Evolutionary conservation across 2,797 vertebrate species (phyloP), one percentile per base, ranked within the genome.

Genomic region (Rhinella marina): DNA sequence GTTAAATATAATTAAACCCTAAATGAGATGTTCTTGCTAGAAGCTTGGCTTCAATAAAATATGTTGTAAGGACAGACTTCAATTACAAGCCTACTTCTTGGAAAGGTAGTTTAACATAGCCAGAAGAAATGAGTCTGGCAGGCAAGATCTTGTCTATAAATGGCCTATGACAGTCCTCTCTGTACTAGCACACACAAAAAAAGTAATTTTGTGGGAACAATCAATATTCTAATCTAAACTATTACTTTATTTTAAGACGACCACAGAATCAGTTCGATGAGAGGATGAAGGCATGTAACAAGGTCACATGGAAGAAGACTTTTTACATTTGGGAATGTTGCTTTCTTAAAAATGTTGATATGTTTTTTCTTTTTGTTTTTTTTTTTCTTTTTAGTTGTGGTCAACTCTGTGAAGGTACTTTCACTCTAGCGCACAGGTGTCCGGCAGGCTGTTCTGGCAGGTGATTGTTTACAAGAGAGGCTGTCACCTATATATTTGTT

Each of bases 11-110:
- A 89, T 89, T 86, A 89, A 87, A 84, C 81, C 75, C 85, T 73
- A 89, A 89, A 89, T 89, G 81, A 87, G 88, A 87, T 86, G 87
- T 89, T 84, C 85, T 87, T 89, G 88, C 85, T 86, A 86, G 85
- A 27, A 86, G 80, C 72, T 62, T 75, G 14, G 59, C 64, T 86
- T 86, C 80, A 68, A 61, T 80, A 89, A 89, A 86, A 84, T 56
- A 72, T 62, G 86, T 83, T 84, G 81, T 83, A 73, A 78, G 75
- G 81, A 89, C 81, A 89, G 88, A 64, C 85, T 83, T 87, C 88
- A 89, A 84, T 89, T 73, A 79, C 54, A 79, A 79, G 9, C 14
- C 57, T 77, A 75, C 3, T 29, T 64, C 76, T 76, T 25, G 57
- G 23, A 77, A 72, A 10, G 27, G 56, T 29, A 41, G 61, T 78